Base-by-base conservation (phyloP, 2,797 vertebrate species). In the Periophthalmus magnuspinnatus region DNA sequence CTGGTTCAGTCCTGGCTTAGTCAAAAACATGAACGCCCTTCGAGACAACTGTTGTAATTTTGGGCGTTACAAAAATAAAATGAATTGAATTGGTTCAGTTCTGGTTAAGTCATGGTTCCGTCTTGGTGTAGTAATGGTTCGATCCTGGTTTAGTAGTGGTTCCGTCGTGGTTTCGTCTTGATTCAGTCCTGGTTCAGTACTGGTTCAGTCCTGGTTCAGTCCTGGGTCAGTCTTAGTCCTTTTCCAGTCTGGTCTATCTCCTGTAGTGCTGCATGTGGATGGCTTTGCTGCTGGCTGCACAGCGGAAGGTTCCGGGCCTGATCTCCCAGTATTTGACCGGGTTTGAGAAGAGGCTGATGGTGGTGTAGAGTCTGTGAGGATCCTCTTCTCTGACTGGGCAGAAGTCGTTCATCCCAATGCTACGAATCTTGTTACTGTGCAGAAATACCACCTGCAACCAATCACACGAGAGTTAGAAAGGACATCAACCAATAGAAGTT, bases 291-390 rank as follows among this genome's bases (percentile, higher is more conserved):
- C 94, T 94, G 16, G 94, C 83, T 72, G 96, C 94, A 72, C 98
- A 99, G 33, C 97, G 96, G 80, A 99, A 99, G 6, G 97, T 94
- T 45, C 92, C 94, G 0, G 98, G 97, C 83, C 96, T 95, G 48
- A 99, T 90, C 81, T 97, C 93, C 97, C 96, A 97, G 88, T 97
- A 96, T 83, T 97, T 98, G 13, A 98, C 92, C 0, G 96, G 96
- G 68, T 99, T 99, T 69, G 95, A 95, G 75, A 96, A 99, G 86
- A 99, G 95, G 72, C 97, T 99, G 87, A 99, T 98, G 65, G 95
- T 95, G 0, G 93, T 95, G 82, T 96, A 99, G 75, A 94, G 83
- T 0, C 93, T 91, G 92, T 98, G 99, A 94, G 97, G 99, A 77
- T 84, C 85, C 65, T 90, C 90, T 8, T 85, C 50, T 55, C 84